Conservation (phyloP, 2,888 invertebrate genomes). For the Torymus tubicola region DNA sequence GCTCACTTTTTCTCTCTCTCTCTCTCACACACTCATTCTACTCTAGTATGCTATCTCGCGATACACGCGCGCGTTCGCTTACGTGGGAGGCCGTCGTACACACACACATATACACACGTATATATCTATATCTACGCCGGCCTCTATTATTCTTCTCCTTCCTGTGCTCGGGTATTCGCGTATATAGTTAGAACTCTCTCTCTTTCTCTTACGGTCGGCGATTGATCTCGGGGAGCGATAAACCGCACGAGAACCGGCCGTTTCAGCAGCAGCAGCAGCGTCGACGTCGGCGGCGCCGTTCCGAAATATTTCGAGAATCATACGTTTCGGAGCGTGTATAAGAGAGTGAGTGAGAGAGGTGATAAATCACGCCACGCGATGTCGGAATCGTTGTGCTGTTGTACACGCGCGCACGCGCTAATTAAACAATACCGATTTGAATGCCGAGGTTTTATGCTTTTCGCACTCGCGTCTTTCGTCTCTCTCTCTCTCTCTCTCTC, state of each 20-base stretch:
- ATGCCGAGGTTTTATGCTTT: background rate
- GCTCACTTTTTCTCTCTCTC: background rate
- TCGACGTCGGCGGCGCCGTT: slow-evolving; percentile 7
- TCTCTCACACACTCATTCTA: background rate
- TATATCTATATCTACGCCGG: too few relatives aligned
- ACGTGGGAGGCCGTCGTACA: too few relatives aligned
- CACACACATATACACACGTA: too few relatives aligned
- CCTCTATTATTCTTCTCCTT: background rate
- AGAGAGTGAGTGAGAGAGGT: slow-evolving; percentile 15
- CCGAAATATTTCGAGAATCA: slow-evolving; percentile 43
- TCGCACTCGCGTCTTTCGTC: too few relatives aligned
- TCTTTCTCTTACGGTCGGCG: background rate
- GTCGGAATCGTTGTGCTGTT: background rate
- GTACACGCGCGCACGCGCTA: background rate
- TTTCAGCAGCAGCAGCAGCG: slow-evolving; percentile 2
- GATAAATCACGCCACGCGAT: slow-evolving; percentile 28
- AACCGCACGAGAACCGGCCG: slow-evolving; percentile 32
- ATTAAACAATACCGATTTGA: slow-evolving; percentile 17
- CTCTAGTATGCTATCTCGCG: background rate
- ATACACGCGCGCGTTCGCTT: too few relatives aligned
- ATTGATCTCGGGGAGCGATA: slow-evolving; percentile 48
- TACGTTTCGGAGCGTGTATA: background rate
- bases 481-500: too few relatives aligned
- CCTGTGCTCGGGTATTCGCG: slow-evolving; percentile 14
- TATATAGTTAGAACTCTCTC: slow-evolving; percentile 30